Evolutionary conservation across 2,113 vertebrate species (phyloP).

Genomic region (Trematomus loennbergii): DNA sequence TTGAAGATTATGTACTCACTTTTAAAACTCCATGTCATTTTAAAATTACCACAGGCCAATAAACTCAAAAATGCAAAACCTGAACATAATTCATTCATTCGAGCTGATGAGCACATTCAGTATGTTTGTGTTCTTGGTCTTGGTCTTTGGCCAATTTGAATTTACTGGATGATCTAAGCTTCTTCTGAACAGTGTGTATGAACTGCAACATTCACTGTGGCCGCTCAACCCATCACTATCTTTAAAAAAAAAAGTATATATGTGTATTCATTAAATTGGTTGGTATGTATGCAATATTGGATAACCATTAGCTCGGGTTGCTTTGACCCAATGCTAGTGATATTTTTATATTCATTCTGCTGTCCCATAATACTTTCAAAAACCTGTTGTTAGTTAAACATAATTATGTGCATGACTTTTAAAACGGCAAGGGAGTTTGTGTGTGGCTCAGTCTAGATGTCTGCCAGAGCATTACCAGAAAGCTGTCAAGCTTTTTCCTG

Average conservation of each 20-base stretch:
- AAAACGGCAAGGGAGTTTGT: neutral
- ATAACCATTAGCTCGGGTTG: neutral
- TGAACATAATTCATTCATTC: neutral
- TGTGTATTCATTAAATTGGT: neutral
- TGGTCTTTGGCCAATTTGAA: neutral
- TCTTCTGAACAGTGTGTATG: neutral
- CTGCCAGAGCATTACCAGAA: conserved; percentile 37
- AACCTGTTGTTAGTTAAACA: neutral
- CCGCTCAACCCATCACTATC: neutral
- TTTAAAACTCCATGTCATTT: no score
- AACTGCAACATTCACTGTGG: neutral
- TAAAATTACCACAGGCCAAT: neutral
- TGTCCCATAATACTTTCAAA: neutral
- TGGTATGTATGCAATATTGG: neutral
- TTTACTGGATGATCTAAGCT: neutral
- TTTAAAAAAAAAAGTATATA: neutral
- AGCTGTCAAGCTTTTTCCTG: conserved; percentile 46
- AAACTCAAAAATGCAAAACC: neutral
- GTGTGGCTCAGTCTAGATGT: neutral
- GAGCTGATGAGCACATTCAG: neutral
- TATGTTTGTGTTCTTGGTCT: neutral
- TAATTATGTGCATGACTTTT: neutral
- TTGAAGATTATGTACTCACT: no score
- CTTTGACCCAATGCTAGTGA: neutral
- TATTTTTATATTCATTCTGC: neutral